Evolutionary conservation across 2,113 vertebrate genomes (phyloP).

Genomic region (Malurus elegans): DNA sequence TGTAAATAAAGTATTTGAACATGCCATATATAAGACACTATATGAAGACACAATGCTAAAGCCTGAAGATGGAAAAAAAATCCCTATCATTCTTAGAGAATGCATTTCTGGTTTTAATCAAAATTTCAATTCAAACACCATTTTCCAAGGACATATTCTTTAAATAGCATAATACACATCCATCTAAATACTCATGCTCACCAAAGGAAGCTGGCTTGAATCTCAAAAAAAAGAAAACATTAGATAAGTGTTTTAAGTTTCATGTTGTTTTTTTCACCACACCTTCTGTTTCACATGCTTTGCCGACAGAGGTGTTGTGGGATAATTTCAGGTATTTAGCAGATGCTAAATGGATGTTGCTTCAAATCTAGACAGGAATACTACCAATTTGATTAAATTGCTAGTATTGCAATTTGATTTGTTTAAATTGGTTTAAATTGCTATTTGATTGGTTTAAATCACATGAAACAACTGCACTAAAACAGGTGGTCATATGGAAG

Average conservation of each 20-base stretch:
- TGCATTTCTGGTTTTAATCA: background rate
- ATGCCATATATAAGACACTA: background rate
- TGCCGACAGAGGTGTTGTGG: background rate
- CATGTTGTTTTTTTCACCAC: background rate
- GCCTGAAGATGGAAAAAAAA: background rate
- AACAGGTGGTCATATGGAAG: slow-evolving; percentile 1
- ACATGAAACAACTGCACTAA: slow-evolving; percentile 41
- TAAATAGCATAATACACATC: background rate
- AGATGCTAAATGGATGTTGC: slow-evolving; percentile 36
- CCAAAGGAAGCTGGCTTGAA: background rate
- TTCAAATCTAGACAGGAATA: slow-evolving; percentile 49
- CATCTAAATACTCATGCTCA: background rate
- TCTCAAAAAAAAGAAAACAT: background rate
- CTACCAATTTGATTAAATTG: slow-evolving; percentile 15
- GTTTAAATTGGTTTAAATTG: background rate
- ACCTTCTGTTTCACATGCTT: background rate
- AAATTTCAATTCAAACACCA: background rate
- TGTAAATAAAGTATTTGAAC: background rate
- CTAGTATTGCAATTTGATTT: too few species aligned
- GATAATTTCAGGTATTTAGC: slow-evolving; percentile 48
- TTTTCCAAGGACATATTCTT: background rate
- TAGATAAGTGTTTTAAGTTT: background rate
- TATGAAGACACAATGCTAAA: background rate
- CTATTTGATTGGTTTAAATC: slow-evolving; percentile 55
- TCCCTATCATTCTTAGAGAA: background rate